Conservation (phyloP, 1,140 invertebrate genomes). For the Trichonephila clavipes region DNA sequence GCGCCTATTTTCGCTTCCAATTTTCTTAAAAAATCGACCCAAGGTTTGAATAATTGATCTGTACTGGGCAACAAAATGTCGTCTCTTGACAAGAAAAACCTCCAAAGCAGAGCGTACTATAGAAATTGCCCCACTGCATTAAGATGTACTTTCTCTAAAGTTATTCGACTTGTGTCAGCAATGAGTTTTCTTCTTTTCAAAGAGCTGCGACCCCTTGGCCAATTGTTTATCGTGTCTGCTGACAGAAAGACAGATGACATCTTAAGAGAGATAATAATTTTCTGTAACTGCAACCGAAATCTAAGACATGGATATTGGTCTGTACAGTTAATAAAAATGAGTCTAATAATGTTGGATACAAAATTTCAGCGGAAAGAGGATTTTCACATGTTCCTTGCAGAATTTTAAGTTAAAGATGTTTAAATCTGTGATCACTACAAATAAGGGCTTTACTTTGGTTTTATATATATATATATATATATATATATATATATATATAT, state of each 20-base stretch:
- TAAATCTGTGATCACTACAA: no score
- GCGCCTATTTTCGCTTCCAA: conserved; percentile 58
- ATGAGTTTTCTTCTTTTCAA: conserved; percentile 47
- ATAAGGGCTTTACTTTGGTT: no score
- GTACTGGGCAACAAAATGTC: conserved; percentile 28
- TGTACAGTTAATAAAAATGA: not conserved
- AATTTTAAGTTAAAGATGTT: no score
- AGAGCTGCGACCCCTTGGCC: not conserved
- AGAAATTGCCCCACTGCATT: conserved; percentile 27
- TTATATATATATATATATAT: no score
- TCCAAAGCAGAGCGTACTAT: conserved; percentile 42
- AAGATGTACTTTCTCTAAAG: not conserved
- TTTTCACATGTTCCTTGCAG: no score
- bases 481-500: no score
- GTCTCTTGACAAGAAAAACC: conserved; percentile 57
- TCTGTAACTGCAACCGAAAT: conserved; percentile 32
- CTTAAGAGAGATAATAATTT: conserved; percentile 43
- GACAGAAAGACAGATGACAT: conserved; percentile 50
- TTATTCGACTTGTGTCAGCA: conserved; percentile 22
- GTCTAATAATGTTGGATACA: not conserved
- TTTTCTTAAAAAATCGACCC: conserved; percentile 41
- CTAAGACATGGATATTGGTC: not conserved
- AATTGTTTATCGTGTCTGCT: conserved; percentile 16
- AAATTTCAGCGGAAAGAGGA: not conserved
- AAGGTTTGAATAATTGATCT: conserved; percentile 71